These are phyloP conservation scores for Ceratothoa steindachneri DNA, from an alignment of 2,888 invertebrate genomes.

Conservation along the genomic window DNA sequence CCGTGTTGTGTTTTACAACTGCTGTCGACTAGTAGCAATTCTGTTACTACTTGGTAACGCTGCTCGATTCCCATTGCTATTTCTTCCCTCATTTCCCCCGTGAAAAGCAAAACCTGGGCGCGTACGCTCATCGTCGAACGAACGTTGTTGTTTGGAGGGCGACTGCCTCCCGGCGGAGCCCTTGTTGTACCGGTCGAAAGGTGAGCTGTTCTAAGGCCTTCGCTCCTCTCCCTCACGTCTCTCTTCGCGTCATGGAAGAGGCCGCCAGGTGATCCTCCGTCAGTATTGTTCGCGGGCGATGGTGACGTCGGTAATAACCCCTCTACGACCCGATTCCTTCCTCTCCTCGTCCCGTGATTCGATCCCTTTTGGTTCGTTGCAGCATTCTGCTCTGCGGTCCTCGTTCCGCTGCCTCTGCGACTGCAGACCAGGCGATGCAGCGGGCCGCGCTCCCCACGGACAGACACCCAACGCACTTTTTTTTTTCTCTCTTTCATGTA, in stretches of 20 bases:
- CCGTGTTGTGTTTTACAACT: background rate
- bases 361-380: no score
- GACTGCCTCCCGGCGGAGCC: constrained; percentile 10
- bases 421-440: no score
- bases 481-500: no score
- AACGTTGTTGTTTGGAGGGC: constrained; percentile 4
- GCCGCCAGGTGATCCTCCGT: constrained; percentile 33
- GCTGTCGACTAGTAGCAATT: no score
- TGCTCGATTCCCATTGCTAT: background rate
- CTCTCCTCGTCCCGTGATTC: background rate
- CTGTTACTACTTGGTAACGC: background rate
- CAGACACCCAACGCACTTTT: no score
- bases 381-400: no score
- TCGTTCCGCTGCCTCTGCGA: no score
- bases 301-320: constrained; percentile 11
- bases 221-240: constrained; percentile 33
- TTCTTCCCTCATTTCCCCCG: no score
- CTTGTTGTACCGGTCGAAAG: constrained; percentile 20
- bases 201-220: constrained; percentile 28
- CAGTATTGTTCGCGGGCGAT: constrained; percentile 24
- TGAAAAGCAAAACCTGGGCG: no score
- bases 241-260: constrained; percentile 34
- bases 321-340: background rate
- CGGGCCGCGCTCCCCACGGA: no score
- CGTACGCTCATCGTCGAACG: background rate